A percentile compares a stretch with the other conserved stretches of the same genome.
These are phyloP conservation scores for Stenichneumon culpator DNA, from an alignment of 2,888 invertebrate genomes.

Conservation along the genomic window DNA sequence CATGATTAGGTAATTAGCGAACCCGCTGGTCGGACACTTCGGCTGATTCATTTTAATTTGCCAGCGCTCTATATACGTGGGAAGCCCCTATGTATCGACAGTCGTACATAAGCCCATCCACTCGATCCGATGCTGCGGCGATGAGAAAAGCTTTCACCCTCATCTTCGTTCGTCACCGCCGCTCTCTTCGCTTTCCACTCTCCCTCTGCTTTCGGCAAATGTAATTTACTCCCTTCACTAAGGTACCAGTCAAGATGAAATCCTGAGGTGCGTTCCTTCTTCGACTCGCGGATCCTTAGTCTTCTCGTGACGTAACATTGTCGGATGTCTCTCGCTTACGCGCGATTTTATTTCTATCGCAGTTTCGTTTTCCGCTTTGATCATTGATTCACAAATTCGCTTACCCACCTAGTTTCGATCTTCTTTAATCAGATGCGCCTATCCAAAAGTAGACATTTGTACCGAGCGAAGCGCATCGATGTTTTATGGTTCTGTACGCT, in stretches of 20 bases:
- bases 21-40: slow-evolving; percentile 70
- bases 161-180: slow-evolving; percentile 47
- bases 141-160: slow-evolving; percentile 47
- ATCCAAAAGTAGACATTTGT: no score
- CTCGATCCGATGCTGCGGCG: background rate
- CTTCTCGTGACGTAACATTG: background rate
- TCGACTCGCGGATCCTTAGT: background rate
- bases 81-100: slow-evolving; percentile 61
- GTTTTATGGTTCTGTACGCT: no score
- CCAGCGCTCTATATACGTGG: slow-evolving; percentile 62
- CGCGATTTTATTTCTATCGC: no score
- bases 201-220: slow-evolving; percentile 35
- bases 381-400: no score
- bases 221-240: slow-evolving; percentile 59
- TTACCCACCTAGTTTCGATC: no score
- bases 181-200: slow-evolving; percentile 24
- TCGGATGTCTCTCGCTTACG: no score
- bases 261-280: background rate
- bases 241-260: background rate
- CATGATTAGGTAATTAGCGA: slow-evolving; percentile 66
- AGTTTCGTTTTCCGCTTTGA: no score
- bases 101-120: slow-evolving; percentile 62
- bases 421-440: no score
- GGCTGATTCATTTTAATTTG: slow-evolving; percentile 79
- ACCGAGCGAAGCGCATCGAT: no score